Evolutionary conservation across 2,888 invertebrate genomes (phyloP).

Genomic region (Chalcosyrphus nemorum): DNA sequence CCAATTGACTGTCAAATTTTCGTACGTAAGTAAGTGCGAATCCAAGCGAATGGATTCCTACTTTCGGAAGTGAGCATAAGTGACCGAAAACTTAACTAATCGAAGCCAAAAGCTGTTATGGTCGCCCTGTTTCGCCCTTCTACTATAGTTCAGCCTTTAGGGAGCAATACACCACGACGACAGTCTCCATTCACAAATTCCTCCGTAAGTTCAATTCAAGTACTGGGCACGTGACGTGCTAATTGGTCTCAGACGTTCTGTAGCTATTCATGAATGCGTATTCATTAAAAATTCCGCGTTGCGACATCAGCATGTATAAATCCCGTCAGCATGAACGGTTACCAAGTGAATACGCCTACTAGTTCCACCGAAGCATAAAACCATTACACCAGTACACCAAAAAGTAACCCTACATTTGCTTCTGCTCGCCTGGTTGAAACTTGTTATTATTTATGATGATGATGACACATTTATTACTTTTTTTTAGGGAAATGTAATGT

Average conservation of each 20-base stretch:
- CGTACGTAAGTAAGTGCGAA: too few relatives aligned
- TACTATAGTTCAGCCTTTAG: too few relatives aligned
- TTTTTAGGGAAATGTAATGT: background rate
- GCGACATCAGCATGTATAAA: background rate
- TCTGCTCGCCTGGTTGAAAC: slow-evolving; percentile 60
- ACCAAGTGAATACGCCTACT: too few relatives aligned
- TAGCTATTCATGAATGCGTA: background rate
- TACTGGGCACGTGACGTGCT: background rate
- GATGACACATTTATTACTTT: slow-evolving; percentile 52
- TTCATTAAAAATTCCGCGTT: background rate
- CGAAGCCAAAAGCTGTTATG: too few relatives aligned
- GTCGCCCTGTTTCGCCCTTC: too few relatives aligned
- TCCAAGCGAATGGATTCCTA: too few relatives aligned
- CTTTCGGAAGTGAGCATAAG: too few relatives aligned
- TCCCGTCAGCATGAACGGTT: background rate
- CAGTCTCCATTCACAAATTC: too few relatives aligned
- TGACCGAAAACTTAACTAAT: too few relatives aligned
- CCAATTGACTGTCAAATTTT: too few relatives aligned
- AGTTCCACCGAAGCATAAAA: background rate
- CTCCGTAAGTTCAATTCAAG: background rate
- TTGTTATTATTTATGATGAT: slow-evolving; percentile 70
- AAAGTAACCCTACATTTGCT: slow-evolving; percentile 15
- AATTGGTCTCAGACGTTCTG: background rate
- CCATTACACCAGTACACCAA: background rate
- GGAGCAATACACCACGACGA: too few relatives aligned